Conservation (phyloP, 1,140 invertebrate genomes). For the Brachystomella parvula region DNA sequence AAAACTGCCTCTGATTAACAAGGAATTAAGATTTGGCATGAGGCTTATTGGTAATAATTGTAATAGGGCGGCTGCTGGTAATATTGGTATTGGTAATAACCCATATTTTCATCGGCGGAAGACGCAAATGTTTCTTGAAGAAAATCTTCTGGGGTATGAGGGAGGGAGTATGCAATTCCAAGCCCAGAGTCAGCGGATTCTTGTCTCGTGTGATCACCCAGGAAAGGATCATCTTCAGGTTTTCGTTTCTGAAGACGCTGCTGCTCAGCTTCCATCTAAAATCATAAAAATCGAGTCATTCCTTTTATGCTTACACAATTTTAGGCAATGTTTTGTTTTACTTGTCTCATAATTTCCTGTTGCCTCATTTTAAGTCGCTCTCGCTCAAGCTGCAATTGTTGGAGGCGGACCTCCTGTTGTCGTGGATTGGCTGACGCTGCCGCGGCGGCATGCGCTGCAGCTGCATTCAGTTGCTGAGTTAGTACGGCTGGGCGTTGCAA, state of each 20-base stretch:
- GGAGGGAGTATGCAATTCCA: constrained; percentile 77
- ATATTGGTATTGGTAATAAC: constrained; percentile 19
- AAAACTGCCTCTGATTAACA: no score
- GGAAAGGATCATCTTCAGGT: constrained; percentile 35
- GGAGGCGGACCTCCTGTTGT: constrained; percentile 68
- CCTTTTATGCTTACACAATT: no score
- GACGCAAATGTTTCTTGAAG: constrained; percentile 46
- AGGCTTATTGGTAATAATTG: not conserved
- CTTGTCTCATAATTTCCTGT: constrained; percentile 78
- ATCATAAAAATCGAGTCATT: no score
- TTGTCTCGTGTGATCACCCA: constrained; percentile 56
- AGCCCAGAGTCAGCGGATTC: constrained; percentile 88
- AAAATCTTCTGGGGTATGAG: constrained; percentile 87
- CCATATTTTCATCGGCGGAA: constrained; percentile 80
- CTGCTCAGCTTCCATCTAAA: constrained; percentile 24
- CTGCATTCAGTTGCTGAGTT: constrained; percentile 22
- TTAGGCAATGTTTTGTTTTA: constrained; percentile 44
- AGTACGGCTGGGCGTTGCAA: constrained; percentile 58
- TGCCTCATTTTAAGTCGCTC: constrained; percentile 76
- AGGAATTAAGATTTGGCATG: no score
- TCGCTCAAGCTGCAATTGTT: constrained; percentile 75
- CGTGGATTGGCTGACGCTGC: constrained; percentile 40
- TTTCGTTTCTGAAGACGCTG: constrained; percentile 14
- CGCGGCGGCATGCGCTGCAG: constrained; percentile 17
- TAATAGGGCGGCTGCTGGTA: not conserved